These are phyloP conservation scores for Ceratosolen solmsi DNA, from an alignment of 1,140 invertebrate genomes.

Conservation along the genomic window DNA sequence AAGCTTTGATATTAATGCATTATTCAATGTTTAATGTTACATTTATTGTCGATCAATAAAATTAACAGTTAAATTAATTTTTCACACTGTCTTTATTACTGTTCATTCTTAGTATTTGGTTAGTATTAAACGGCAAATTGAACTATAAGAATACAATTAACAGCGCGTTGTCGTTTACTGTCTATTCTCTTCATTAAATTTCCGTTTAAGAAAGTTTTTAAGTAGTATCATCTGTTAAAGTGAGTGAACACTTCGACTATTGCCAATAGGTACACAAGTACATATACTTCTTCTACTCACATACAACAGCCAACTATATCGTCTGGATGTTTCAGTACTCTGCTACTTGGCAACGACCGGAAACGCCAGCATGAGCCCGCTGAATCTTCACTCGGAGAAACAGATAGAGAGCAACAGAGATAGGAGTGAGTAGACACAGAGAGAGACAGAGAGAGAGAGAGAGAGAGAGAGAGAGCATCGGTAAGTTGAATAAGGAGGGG, in stretches of 20 bases:
- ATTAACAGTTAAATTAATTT: no score
- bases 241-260: neutral
- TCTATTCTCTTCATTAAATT: neutral
- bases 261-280: neutral
- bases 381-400: slow-evolving; percentile 43
- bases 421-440: slow-evolving; percentile 32
- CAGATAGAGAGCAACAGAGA: slow-evolving; percentile 43
- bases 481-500: slow-evolving; percentile 6
- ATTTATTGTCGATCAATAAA: no score
- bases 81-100: no score
- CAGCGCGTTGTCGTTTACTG: neutral
- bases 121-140: no score
- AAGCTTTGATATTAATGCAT: no score
- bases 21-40: no score
- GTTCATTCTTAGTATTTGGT: no score
- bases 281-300: neutral
- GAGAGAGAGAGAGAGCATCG: neutral
- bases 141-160: no score
- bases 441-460: slow-evolving; percentile 20
- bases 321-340: neutral
- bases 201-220: neutral
- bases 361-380: slow-evolving; percentile 32
- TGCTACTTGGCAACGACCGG: slow-evolving; percentile 39
- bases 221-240: neutral
- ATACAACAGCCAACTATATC: neutral